Evolutionary conservation across 1,140 invertebrate genomes (phyloP).

Genomic region (Sesamia nonagrioides): DNA sequence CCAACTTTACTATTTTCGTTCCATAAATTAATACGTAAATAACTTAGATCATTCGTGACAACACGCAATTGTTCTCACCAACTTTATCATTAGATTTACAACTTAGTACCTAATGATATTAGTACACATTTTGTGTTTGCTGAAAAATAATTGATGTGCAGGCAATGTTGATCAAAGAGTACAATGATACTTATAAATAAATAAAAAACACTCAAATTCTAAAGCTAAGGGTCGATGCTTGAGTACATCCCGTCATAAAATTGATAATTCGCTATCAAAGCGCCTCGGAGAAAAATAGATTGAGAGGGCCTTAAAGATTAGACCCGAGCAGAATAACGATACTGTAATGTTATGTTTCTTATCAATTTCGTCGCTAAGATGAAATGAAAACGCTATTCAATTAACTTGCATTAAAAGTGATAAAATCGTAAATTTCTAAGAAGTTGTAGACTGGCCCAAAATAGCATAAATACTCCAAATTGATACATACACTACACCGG

Average conservation of each 20-base stretch:
- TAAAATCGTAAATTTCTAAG: not conserved
- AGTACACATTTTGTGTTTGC: not conserved
- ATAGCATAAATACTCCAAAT: not conserved
- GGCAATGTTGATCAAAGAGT: not conserved
- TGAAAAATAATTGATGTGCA: not conserved
- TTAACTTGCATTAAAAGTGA: not conserved
- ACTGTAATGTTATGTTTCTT: slow-evolving; percentile 4
- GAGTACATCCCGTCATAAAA: slow-evolving; percentile 13
- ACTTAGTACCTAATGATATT: no score
- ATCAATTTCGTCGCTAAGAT: slow-evolving; percentile 11
- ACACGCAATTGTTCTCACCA: not conserved
- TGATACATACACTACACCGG: not conserved
- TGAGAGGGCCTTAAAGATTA: slow-evolving; percentile 1
- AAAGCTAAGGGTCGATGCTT: slow-evolving; percentile 2
- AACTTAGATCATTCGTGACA: not conserved
- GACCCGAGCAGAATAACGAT: not conserved
- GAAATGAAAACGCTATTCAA: slow-evolving; percentile 20
- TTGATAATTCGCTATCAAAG: slow-evolving; percentile 3
- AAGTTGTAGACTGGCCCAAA: not conserved
- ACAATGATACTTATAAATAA: not conserved
- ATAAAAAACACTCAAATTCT: slow-evolving; percentile 7
- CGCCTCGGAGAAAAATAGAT: not conserved
- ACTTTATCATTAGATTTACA: not conserved
- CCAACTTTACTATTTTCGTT: not conserved
- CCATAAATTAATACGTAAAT: not conserved